A percentile compares a stretch with the other conserved stretches of the same genome.
These are phyloP conservation scores for Oikopleura albicans DNA, from an alignment of 23 tunicate genomes.

Conservation along the genomic window DNA sequence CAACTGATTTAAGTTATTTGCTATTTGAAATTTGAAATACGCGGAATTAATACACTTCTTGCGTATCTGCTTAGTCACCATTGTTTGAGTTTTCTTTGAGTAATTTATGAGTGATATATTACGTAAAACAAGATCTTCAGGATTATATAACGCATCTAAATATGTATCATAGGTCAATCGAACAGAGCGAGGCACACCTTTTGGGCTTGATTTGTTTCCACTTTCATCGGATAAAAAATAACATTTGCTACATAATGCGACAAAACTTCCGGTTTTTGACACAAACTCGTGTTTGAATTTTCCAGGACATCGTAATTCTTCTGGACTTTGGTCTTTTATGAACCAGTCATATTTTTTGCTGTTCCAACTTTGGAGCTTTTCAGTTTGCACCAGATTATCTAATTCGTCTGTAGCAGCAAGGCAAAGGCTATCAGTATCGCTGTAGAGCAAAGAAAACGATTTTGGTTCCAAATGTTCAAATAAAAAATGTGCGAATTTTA, in stretches of 20 bases:
- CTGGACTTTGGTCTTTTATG: not conserved
- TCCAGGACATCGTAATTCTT: not conserved
- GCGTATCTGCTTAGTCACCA: not conserved
- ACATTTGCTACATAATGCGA: not conserved
- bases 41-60: not conserved
- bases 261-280: not conserved
- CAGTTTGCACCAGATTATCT: not conserved
- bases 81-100: not conserved
- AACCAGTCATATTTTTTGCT: not conserved
- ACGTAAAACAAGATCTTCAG: not conserved
- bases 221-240: not conserved
- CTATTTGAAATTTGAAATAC: not conserved
- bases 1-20: not conserved
- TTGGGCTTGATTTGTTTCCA: not conserved
- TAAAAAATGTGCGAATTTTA: not conserved
- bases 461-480: not conserved
- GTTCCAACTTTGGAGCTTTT: not conserved
- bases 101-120: not conserved
- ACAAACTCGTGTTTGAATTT: not conserved
- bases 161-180: not conserved
- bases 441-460: not conserved
- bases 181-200: not conserved
- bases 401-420: not conserved
- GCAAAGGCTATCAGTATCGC: not conserved
- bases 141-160: not conserved